A percentile compares a stretch with the other conserved stretches of the same genome.
Conservation (phyloP, 2,113 vertebrate genomes). For the Bungarus multicinctus region DNA sequence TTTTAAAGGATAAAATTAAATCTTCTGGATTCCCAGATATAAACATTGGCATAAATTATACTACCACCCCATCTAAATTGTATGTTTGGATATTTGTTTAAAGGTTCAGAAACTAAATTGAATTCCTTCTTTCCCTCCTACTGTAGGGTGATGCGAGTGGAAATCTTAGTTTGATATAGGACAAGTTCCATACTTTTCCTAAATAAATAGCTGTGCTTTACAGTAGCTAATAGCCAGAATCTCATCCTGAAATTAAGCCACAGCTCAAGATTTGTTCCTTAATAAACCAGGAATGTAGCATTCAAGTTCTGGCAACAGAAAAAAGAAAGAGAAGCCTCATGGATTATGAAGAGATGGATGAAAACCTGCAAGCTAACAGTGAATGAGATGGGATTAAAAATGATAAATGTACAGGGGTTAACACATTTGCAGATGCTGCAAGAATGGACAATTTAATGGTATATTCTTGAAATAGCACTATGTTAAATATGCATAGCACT, state of each 20-base stretch:
- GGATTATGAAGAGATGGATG: not conserved
- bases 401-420: not conserved
- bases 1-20: not conserved
- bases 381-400: not conserved
- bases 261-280: not conserved
- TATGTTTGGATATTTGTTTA: not conserved
- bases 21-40: not conserved
- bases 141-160: not conserved
- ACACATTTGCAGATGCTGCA: not conserved
- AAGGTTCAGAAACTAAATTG: not conserved
- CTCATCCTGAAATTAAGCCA: not conserved
- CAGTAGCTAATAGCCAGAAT: not conserved
- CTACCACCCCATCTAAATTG: not conserved
- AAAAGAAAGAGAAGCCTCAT: not conserved
- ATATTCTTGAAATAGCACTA: not conserved
- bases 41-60: not conserved
- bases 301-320: not conserved
- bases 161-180: not conserved
- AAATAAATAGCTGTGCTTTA: not conserved
- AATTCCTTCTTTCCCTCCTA: not conserved
- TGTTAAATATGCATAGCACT: not conserved
- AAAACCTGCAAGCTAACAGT: not conserved
- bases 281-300: not conserved
- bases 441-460: not conserved
- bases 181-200: not conserved